Conservation (phyloP, 1,140 invertebrate genomes). For the Nautilus pompilius region DNA sequence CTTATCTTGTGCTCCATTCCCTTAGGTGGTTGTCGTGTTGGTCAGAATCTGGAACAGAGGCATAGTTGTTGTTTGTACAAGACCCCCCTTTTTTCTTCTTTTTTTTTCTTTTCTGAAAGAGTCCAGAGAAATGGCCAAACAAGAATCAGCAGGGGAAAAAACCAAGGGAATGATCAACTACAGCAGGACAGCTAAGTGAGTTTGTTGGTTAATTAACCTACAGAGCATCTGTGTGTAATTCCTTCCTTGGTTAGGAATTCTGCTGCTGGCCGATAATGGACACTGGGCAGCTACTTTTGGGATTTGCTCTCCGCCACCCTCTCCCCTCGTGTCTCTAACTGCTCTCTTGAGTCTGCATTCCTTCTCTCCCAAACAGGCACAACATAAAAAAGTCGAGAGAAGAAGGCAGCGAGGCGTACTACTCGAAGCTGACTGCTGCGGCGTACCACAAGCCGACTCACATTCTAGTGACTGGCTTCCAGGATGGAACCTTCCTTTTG, state of each 20-base stretch:
- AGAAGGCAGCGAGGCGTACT: neutral
- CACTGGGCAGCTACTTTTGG: too few relatives aligned
- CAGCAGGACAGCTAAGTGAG: conserved; percentile 24
- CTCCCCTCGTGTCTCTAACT: too few relatives aligned
- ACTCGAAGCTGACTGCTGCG: conserved; percentile 65
- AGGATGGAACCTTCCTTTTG: conserved; percentile 79
- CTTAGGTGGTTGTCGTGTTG: too few relatives aligned
- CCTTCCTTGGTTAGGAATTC: too few relatives aligned
- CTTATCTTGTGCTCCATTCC: too few relatives aligned
- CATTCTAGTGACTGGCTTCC: conserved; percentile 79
- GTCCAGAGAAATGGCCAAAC: conserved; percentile 6
- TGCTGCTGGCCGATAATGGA: too few relatives aligned
- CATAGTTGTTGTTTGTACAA: neutral
- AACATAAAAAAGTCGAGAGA: neutral
- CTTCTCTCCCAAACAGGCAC: too few relatives aligned
- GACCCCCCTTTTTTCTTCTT: neutral
- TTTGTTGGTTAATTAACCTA: too few relatives aligned
- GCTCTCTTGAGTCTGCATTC: too few relatives aligned
- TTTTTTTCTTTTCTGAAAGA: neutral
- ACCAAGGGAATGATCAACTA: conserved; percentile 20
- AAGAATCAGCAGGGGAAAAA: conserved; percentile 6
- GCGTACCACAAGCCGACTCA: conserved; percentile 75
- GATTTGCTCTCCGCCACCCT: too few relatives aligned
- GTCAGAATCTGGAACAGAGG: too few relatives aligned
- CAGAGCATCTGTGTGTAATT: too few relatives aligned